Conservation (phyloP, 2,113 vertebrate species). For the Sylvietta virens region DNA sequence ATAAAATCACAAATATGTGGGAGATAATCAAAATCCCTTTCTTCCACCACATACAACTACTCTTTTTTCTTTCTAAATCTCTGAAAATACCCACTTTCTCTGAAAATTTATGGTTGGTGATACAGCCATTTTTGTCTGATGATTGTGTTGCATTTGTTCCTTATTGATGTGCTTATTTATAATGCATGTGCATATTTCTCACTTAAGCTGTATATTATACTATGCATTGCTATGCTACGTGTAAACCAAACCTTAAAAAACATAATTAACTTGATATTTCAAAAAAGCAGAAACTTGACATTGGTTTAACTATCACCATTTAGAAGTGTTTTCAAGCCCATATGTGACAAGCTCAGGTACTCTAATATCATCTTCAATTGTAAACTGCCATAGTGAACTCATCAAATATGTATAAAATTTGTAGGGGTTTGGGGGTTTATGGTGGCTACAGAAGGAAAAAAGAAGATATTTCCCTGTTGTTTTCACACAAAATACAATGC, state of each 20-base stretch:
- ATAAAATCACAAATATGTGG: background rate
- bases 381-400: background rate
- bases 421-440: background rate
- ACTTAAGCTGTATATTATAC: background rate
- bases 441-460: background rate
- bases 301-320: background rate
- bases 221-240: background rate
- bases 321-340: background rate
- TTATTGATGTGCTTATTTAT: background rate
- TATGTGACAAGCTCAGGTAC: background rate
- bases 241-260: background rate
- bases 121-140: background rate
- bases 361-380: background rate
- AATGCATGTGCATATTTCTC: background rate
- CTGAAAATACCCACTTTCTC: background rate
- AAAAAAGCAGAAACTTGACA: background rate
- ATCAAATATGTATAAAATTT: background rate
- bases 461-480: fast-evolving
- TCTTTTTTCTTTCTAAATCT: background rate
- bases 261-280: background rate
- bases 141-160: background rate
- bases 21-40: background rate
- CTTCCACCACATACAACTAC: background rate
- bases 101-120: background rate
- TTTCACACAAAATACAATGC: background rate